These are phyloP conservation scores for Hycleus phaleratus DNA, from an alignment of 1,140 invertebrate species.

Conservation along the genomic window DNA sequence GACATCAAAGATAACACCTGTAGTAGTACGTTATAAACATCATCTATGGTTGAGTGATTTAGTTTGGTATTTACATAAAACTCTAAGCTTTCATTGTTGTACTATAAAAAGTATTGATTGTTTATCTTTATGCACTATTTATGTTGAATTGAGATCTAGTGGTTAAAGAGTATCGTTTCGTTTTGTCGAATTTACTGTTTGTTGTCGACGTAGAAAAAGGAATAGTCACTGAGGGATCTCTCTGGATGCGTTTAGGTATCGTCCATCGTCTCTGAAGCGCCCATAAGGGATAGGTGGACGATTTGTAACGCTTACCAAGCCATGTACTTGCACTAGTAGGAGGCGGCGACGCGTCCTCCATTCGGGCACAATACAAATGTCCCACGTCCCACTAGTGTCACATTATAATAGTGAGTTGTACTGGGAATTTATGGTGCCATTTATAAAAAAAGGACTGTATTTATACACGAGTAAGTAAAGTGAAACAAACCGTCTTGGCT, in stretches of 20 bases:
- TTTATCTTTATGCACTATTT: too few relatives aligned
- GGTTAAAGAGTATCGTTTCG: too few relatives aligned
- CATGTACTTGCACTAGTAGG: constrained; percentile 3
- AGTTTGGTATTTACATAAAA: too few relatives aligned
- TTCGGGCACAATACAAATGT: constrained; percentile 18
- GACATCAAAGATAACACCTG: too few relatives aligned
- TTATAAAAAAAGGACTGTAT: constrained; percentile 32
- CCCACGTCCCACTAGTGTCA: constrained; percentile 18
- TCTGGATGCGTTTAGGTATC: too few relatives aligned
- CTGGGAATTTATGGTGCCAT: constrained; percentile 28
- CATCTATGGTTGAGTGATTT: too few relatives aligned
- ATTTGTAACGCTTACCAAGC: constrained; percentile 23
- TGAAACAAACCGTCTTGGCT: constrained; percentile 29
- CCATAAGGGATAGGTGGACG: constrained; percentile 19
- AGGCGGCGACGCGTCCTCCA: constrained; percentile 14
- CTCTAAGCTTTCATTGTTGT: too few relatives aligned
- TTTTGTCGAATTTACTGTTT: background rate
- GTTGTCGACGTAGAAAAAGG: constrained; percentile 12
- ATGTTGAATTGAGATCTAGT: too few relatives aligned
- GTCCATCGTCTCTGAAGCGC: constrained; percentile 13
- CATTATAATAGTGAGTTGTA: constrained; percentile 23
- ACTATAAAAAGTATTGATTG: too few relatives aligned
- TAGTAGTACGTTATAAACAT: too few relatives aligned
- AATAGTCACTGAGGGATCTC: constrained; percentile 12
- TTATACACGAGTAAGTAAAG: constrained; percentile 37